A percentile compares a stretch with the other conserved stretches of the same genome.
Evolutionary conservation across 2,888 invertebrate genomes (phyloP).

Genomic region (Stenichneumon culpator): DNA sequence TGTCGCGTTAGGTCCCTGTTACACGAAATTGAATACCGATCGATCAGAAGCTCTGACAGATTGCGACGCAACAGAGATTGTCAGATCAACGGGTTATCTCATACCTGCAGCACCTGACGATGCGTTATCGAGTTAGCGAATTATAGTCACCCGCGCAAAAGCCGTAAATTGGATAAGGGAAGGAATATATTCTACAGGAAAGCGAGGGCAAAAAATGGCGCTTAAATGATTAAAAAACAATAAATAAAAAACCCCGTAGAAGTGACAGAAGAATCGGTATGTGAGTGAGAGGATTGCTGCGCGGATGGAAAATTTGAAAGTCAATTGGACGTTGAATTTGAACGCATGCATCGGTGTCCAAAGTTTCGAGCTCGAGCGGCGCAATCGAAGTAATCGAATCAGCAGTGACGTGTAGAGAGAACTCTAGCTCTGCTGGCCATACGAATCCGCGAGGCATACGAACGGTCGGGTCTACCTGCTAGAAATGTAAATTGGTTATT

Average conservation of each 20-base stretch:
- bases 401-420: constrained; percentile 34
- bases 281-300: constrained; percentile 27
- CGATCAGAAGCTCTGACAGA: constrained; percentile 16
- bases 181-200: background rate
- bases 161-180: constrained; percentile 18
- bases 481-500: constrained; percentile 60
- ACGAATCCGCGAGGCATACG: constrained; percentile 20
- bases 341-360: constrained; percentile 54
- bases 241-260: background rate
- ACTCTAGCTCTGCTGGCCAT: constrained; percentile 25
- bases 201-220: constrained; percentile 28
- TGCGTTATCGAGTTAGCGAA: constrained; percentile 37
- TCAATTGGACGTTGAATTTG: constrained; percentile 59
- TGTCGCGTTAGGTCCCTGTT: constrained; percentile 9
- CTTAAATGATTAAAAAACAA: constrained; percentile 26
- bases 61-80: constrained; percentile 12
- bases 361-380: constrained; percentile 54
- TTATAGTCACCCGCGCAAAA: constrained; percentile 29
- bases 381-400: constrained; percentile 63
- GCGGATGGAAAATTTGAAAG: constrained; percentile 64
- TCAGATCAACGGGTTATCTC: constrained; percentile 25
- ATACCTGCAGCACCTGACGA: constrained; percentile 27
- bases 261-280: background rate
- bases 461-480: constrained; percentile 38
- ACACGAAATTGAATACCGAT: constrained; percentile 26